Percentiles rank a stretch among this genome's conserved stretches.
These are phyloP conservation scores for Oasisia sp. DNA, from an alignment of 2,888 invertebrate species.

Conservation along the genomic window DNA sequence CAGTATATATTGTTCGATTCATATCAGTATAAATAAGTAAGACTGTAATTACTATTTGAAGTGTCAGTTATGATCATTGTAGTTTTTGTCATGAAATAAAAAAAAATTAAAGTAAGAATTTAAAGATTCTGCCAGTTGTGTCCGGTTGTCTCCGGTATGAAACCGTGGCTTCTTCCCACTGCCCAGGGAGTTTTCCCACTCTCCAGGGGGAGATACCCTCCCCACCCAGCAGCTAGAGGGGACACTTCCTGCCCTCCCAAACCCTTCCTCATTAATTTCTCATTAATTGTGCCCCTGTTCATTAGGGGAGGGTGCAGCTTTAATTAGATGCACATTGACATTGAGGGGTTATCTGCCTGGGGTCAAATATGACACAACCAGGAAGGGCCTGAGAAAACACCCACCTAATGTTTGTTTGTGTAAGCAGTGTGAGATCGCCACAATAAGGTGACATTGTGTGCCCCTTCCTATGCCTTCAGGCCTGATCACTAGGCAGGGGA, in stretches of 20 bases:
- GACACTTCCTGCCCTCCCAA: background rate
- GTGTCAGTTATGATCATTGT: no score
- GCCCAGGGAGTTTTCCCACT: background rate
- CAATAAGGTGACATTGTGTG: background rate
- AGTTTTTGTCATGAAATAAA: no score
- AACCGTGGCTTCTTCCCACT: background rate
- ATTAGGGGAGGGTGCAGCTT: background rate
- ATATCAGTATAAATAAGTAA: no score
- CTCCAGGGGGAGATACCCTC: slow-evolving; percentile 1
- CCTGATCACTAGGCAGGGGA: background rate
- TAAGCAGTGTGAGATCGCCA: background rate
- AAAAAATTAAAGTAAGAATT: background rate
- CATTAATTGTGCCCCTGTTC: slow-evolving; percentile 12
- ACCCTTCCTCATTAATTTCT: background rate
- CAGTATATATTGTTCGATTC: no score
- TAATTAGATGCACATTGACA: slow-evolving; percentile 5
- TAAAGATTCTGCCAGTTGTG: background rate
- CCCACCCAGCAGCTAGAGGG: background rate
- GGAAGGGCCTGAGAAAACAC: background rate
- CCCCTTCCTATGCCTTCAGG: background rate
- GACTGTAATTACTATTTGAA: no score
- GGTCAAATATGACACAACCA: background rate
- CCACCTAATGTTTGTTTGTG: slow-evolving; percentile 5
- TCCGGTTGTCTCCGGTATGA: no score
- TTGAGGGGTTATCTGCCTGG: background rate